Evolutionary conservation across 2,797 vertebrate species (phyloP), one percentile per base, ranked within the genome.

Genomic region (Geotrypetes seraphini): DNA sequence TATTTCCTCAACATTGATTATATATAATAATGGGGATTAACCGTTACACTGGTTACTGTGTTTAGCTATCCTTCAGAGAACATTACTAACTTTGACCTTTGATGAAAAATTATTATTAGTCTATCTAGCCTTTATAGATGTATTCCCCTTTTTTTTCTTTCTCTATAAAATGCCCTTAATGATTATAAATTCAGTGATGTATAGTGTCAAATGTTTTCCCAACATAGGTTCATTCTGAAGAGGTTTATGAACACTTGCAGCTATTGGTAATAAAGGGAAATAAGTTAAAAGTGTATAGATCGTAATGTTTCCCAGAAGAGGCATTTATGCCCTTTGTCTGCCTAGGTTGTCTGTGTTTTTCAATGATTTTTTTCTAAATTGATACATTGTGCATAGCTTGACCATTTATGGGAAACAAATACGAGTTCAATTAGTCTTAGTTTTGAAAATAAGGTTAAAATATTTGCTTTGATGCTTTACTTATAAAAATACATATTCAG

Each of bases 121-220:
- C 52, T 40, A 32, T 40, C 46, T 61, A 47, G 28, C 22, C 28
- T 40, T 47, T 35, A 54, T 47, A 60, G 58, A 61, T 50, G 25
- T 40, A 21, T 48, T 60, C 37, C 20, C 32, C 49, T 48, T 57
- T 7, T 50, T 70, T 44, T 16, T 60, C 34, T 34, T 60, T 22
- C 58, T 58, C 25, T 31, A 40, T 60, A 57, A 67, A 66, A 49
- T 57, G 43, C 66, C 62, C 53, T 69, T 56, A 72, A 61, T 60
- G 58, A 53, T 69, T 53, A 36, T 20, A 47, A 50, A 44, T 55
- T 45, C 32, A 50, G 50, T 75, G 54, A 50, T 67, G 43, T 63
- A 59, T 56, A 33, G 31, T 58, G 45, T 60, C 60, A 65, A 60
- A 63, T 69, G 53, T 57, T 73, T 57, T 58, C 54, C 61, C 47